Evolutionary conservation across 2,797 vertebrate species (phyloP).

Genomic region (Parambassis ranga): DNA sequence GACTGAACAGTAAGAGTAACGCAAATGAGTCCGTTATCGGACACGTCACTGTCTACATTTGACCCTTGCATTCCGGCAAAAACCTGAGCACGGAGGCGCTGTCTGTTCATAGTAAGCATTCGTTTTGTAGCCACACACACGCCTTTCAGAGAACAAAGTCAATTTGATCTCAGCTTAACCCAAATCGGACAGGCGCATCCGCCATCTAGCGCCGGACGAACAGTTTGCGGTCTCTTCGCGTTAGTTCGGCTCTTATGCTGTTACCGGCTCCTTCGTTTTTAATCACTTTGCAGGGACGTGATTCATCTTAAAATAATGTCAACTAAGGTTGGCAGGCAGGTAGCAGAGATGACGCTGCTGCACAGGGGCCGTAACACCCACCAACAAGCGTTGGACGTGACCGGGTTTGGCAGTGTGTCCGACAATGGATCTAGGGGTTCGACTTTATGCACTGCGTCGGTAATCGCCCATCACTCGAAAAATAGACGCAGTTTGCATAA

Average conservation of each 20-base stretch:
- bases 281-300: slow-evolving; percentile 13
- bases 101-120: slow-evolving; percentile 3
- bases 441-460: slow-evolving; percentile 70
- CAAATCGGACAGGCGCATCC: slow-evolving; percentile 70
- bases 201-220: slow-evolving; percentile 53
- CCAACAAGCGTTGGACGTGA: slow-evolving; percentile 60
- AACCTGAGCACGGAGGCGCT: background rate
- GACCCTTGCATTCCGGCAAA: slow-evolving; percentile 9
- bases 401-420: slow-evolving; percentile 65
- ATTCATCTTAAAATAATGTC: background rate
- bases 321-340: background rate
- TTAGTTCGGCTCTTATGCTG: slow-evolving; percentile 38
- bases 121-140: slow-evolving; percentile 7
- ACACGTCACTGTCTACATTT: slow-evolving; percentile 48
- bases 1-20: slow-evolving; percentile 29
- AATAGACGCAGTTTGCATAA: background rate
- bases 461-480: slow-evolving; percentile 21
- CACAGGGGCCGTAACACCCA: slow-evolving; percentile 40
- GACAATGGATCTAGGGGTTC: slow-evolving; percentile 66
- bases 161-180: slow-evolving; percentile 75
- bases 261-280: slow-evolving; percentile 10
- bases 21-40: slow-evolving; percentile 62
- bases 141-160: slow-evolving; percentile 58
- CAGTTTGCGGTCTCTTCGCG: slow-evolving; percentile 58
- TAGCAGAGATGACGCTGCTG: background rate